These are phyloP conservation scores for Rhingia rostrata DNA, from an alignment of 2,888 invertebrate species.

Conservation along the genomic window DNA sequence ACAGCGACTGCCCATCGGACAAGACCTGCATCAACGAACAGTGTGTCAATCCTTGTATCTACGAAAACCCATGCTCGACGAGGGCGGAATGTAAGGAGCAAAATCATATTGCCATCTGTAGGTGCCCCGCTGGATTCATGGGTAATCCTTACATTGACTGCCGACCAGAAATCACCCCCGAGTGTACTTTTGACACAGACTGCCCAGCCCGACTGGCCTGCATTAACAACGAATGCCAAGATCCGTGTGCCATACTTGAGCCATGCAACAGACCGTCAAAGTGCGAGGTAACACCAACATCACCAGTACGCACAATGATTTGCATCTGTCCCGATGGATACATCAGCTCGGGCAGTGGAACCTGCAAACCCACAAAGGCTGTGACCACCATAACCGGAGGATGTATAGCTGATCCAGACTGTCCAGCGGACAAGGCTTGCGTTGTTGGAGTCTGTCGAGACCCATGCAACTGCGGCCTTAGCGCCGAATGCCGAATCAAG, in stretches of 20 bases:
- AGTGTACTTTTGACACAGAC: slow-evolving; percentile 92
- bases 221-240: slow-evolving; percentile 90
- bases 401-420: slow-evolving; percentile 91
- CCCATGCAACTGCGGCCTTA: slow-evolving; percentile 93
- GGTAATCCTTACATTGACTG: slow-evolving; percentile 94
- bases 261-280: slow-evolving; percentile 92
- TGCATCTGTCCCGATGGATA: slow-evolving; percentile 95
- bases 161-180: slow-evolving; percentile 87
- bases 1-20: slow-evolving; percentile 93
- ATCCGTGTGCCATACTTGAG: slow-evolving; percentile 90
- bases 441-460: slow-evolving; percentile 90
- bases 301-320: slow-evolving; percentile 94
- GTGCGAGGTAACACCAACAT: slow-evolving; percentile 91
- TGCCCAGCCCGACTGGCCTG: slow-evolving; percentile 92
- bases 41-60: slow-evolving; percentile 92
- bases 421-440: slow-evolving; percentile 90
- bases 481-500: slow-evolving; percentile 92
- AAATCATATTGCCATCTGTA: slow-evolving; percentile 93
- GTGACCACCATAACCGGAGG: slow-evolving; percentile 85
- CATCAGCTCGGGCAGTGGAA: slow-evolving; percentile 91
- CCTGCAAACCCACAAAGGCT: slow-evolving; percentile 89
- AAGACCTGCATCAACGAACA: slow-evolving; percentile 93
- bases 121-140: slow-evolving; percentile 89
- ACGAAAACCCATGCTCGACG: slow-evolving; percentile 89
- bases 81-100: slow-evolving; percentile 91